Base-by-base conservation (phyloP, 2,888 invertebrate species). In the Xanthorhoe spadicearia region DNA sequence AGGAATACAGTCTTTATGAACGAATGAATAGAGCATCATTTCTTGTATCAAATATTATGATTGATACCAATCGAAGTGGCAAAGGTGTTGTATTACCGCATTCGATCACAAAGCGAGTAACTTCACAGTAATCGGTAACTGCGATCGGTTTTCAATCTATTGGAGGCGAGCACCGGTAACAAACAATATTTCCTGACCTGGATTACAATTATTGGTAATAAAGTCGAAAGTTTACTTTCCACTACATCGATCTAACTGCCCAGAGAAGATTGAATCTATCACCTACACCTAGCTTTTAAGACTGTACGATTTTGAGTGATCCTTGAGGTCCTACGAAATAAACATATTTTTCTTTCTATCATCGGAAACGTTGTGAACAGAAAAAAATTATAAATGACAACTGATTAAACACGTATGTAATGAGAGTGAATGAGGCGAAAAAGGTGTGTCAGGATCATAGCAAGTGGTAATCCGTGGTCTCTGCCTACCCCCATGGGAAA, bases 81-180 rank as follows among this genome's bases (percentile, higher is more conserved):
- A 15, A 48, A 48, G 15, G 48, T 57, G 58, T 50, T n/a, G 50
- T 59, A 51, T 38, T 2, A 35, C 38, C 19, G 38, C 8, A 18
- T 32, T 51, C 10, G 19, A 59, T 59, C 38, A 51, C 51, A 51
- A 59, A 51, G 58, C 38, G 58, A 51, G 50, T 51, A n/a, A 59
- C 50, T 50, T 51, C 50, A 23, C 58, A 38, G 38, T 50, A 59
- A 58, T 58, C 57, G 57, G 32, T 32, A 23, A 51, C 50, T 58
- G 28, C 32, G 58, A 59, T 59, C 38, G 50, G 19, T 50, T 49
- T 58, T 50, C 50, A 50, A 58, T 58, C 50, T 19, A 19, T 18
- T 28, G 17, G 13, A 10, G 19, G 28, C 10, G 15, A 32, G 48
- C 57, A 57, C 13, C 9, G 4, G 32, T 57, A 13, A 5, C 38